Percentiles rank a stretch among this genome's conserved stretches.
phyloP scores from a whole-genome alignment of 2,888 invertebrate species.

The Corythucha ciliata region DNA sequence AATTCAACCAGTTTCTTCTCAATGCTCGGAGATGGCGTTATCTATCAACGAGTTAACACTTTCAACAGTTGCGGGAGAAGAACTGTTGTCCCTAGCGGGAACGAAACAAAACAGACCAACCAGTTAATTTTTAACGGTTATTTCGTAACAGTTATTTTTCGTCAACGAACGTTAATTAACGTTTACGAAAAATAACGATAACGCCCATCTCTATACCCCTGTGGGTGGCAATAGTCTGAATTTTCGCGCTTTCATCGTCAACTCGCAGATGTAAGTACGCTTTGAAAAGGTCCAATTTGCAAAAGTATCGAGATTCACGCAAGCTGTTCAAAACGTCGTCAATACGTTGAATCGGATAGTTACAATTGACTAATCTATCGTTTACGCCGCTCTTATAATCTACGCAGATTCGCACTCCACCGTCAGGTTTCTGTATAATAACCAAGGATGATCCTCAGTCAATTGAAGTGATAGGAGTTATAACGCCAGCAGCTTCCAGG shows the following conservation, averaged over 20 bases:
- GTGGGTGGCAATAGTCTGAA: constrained; percentile 10
- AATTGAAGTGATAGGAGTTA: constrained; percentile 19
- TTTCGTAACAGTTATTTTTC: too few species aligned
- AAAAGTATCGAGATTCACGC: constrained; percentile 24
- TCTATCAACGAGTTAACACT: too few species aligned
- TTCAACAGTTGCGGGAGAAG: too few species aligned
- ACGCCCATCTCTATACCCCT: too few species aligned
- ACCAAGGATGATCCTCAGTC: constrained; percentile 17
- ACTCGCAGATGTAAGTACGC: constrained; percentile 2
- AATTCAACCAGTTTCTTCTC: too few species aligned
- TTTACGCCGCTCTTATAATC: constrained; percentile 12
- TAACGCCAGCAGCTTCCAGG: constrained; percentile 22
- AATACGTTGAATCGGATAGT: constrained; percentile 29
- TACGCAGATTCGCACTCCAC: constrained; percentile 22
- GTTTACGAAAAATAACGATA: too few species aligned
- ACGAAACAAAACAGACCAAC: too few species aligned
- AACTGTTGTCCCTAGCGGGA: too few species aligned
- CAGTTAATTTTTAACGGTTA: too few species aligned
- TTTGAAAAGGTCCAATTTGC: constrained; percentile 5
- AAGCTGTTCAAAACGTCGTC: constrained; percentile 24
- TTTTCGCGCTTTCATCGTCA: constrained; percentile 5
- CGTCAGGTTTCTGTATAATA: constrained; percentile 13
- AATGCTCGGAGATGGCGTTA: too few species aligned
- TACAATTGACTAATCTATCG: constrained; percentile 14
- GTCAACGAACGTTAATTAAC: too few species aligned